A percentile compares a stretch with the other conserved stretches of the same genome.
Conservation (phyloP, 2,888 invertebrate genomes). For the Metacarcinus magister region DNA sequence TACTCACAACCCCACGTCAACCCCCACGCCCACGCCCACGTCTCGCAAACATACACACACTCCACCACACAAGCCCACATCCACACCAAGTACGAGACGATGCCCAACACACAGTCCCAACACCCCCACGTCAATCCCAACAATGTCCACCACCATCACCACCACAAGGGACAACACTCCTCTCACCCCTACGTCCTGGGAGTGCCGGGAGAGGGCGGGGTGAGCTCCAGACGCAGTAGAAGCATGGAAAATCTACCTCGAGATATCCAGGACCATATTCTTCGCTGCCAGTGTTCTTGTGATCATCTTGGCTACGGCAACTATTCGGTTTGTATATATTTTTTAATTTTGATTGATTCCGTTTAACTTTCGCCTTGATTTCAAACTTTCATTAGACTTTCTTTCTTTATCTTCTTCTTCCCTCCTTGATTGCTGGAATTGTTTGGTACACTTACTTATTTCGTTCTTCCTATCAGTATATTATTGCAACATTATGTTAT, state of each 20-base stretch:
- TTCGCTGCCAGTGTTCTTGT: constrained; percentile 95
- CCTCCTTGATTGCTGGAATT: not conserved
- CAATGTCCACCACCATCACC: not conserved
- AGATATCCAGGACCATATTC: constrained; percentile 94
- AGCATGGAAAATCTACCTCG: constrained; percentile 78
- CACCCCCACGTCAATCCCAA: not conserved
- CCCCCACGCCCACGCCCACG: constrained; percentile 50
- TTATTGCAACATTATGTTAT: no score
- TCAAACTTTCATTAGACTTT: not conserved
- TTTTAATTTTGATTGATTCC: not conserved
- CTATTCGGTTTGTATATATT: constrained; percentile 88
- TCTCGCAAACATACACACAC: constrained; percentile 17
- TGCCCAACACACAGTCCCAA: not conserved
- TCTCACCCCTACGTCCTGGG: not conserved
- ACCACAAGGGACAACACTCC: not conserved
- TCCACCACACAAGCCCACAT: constrained; percentile 62
- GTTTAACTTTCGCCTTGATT: not conserved
- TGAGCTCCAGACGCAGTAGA: constrained; percentile 65
- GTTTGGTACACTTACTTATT: not conserved
- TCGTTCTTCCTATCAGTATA: not conserved
- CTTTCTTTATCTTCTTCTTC: not conserved
- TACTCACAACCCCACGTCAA: not conserved
- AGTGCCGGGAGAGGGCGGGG: not conserved
- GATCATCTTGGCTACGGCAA: constrained; percentile 97
- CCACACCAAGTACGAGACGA: constrained; percentile 29